Percentiles rank a stretch among this genome's conserved stretches.
Conservation (phyloP, 2,797 vertebrate genomes). For the Todus mexicanus region DNA sequence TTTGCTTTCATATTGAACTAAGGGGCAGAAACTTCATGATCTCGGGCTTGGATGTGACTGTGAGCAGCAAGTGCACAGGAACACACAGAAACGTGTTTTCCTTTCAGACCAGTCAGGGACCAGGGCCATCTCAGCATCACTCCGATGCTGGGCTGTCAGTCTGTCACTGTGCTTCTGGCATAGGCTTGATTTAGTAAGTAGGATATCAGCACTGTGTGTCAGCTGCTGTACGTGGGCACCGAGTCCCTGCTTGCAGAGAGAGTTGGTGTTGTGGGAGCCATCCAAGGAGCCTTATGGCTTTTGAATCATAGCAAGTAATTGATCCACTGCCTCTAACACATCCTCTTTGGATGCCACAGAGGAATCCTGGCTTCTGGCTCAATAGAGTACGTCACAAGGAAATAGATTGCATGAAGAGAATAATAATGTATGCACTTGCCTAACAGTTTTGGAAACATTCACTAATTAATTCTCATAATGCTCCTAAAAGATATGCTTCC, state of each 20-base stretch:
- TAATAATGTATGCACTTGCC: not conserved
- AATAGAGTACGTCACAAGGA: not conserved
- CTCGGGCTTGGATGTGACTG: not conserved
- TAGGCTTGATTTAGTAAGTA: not conserved
- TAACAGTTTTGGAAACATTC: constrained; percentile 6
- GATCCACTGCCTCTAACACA: constrained; percentile 30
- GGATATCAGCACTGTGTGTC: not conserved
- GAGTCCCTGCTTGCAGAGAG: not conserved
- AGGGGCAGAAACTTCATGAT: not conserved
- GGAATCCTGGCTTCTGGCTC: constrained; percentile 33
- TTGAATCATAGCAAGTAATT: not conserved
- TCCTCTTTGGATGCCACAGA: not conserved
- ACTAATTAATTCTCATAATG: constrained; percentile 52
- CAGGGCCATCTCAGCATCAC: not conserved
- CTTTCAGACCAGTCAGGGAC: not conserved
- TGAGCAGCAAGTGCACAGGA: not conserved
- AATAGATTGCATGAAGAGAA: not conserved
- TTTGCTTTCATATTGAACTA: not conserved
- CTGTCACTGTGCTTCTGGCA: not conserved
- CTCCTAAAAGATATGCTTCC: constrained; percentile 28
- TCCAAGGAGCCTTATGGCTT: not conserved
- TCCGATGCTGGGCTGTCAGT: not conserved
- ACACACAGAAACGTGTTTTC: not conserved
- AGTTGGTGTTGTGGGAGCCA: not conserved
- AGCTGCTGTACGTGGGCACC: not conserved